Evolutionary conservation across 2,888 invertebrate species (phyloP), one percentile per base, ranked within the genome.

Genomic region (Pollenia amentaria): DNA sequence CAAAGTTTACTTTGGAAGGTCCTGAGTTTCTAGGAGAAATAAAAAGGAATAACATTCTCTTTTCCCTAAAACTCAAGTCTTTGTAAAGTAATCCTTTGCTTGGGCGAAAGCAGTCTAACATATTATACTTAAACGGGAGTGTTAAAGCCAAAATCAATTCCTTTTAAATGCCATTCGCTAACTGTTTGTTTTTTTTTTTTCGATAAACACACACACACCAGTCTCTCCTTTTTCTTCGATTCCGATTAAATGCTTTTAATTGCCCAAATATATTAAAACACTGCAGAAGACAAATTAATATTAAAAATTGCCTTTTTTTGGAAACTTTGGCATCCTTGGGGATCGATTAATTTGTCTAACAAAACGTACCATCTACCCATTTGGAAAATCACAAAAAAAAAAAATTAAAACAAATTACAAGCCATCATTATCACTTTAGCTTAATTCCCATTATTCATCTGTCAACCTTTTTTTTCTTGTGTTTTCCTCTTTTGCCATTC

Each of bases 391-490:
- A 40, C 51, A n/a, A 8, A 8, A 21, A 40, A 3, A 16, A 18
- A 64, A 62, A 78, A 69, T 21, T 53, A 77, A 69, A 84, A 87
- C 80, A 87, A 87, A 87, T 87, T 87, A 81, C 84, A 67, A 21
- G 80, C 77, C 40, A 87, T 87, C 84, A 87, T 87, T 87, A 87
- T 84, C 87, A 87, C 84, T 87, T 87, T 87, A 81, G 84, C 84
- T 75, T 69, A 87, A 78, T 67, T 77, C 62, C 11, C 76, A 87
- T 87, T 84, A 84, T 80, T 87, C 84, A 87, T 84, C 65, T 87
- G 84, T 81, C 84, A 87, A 76, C 69, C 60, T 79, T 64, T 82
- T 67, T 65, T 64, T 18, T 18, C 8, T 10, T n/a, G 12, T 16
- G 0, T 48, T 48, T 38, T 48, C 4, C n/a, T 46, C 38, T 69